Base-by-base conservation (phyloP, 2,113 vertebrate species). In the Rhinolophus ferrumequinum region DNA sequence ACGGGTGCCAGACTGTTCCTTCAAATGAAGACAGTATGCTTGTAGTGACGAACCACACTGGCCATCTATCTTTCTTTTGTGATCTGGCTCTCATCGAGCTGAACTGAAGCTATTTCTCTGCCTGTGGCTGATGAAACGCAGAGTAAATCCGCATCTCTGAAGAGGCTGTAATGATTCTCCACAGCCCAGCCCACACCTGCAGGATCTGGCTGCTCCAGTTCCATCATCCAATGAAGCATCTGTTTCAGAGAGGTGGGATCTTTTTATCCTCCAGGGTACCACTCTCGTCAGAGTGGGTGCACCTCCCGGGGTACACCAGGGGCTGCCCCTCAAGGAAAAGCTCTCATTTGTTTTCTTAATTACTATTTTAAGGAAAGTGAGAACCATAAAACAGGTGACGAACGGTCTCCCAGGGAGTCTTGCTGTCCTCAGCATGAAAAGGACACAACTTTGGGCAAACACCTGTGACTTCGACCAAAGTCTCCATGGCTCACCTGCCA, bases 61-160 rank as follows among this genome's bases (percentile, higher is more conserved):
- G 94, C 98, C 96, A 96, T 98, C 98, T 97, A 97, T 98, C 98
- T 98, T 98, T 95, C 96, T 98, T 97, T 98, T 98, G 97, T 97
- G 98, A 98, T 98, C 98, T 98, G 98, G 96, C 98, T 98, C 98
- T 98, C 98, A 81, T 98, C 80, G 97, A 98, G 97, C 98, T 98
- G 99, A 99, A 99, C 99, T 99, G 99, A 99, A 99, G 99, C 98
- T 99, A 99, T 99, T 99, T 99, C 98, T 98, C 98, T 99, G 98
- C 99, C 99, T 98, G 99, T 98, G 99, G 99, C 99, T 99, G 99
- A 99, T 99, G 99, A 99, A 99, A 99, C 98, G 97, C 98, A 99
- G 98, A 99, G 98, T 98, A 98, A 98, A 98, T 94, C 97, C 96
- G 47, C 95, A 98, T 98, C 98, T 98, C 98, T 96, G 94, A 98